Base-by-base conservation (phyloP, 2,797 vertebrate species). In the Podarcis lilfordi region DNA sequence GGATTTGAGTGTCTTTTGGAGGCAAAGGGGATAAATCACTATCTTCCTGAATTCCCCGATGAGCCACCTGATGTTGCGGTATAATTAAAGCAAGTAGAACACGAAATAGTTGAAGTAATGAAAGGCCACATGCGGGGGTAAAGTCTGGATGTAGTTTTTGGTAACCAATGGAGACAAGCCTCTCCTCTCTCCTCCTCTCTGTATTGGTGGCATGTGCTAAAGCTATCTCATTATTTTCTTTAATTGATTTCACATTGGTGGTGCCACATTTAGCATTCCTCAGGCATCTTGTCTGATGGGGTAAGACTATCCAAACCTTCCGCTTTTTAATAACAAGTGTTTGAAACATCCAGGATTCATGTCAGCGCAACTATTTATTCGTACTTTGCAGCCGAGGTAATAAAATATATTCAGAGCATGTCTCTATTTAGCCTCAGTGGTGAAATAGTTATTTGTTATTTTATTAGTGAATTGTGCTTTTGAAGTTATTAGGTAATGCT, bases 221-320 rank as follows among this genome's bases (percentile, higher is more conserved):
- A 19, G 25, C 68, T 82, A 68, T 92, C 69, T 85, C 1, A 0
- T 92, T 90, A 6, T 23, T 84, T 74, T 59, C 1, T 0, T 84
- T 92, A 66, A 86, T n/a, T 91, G 88, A 43, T 80, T 89, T 82
- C 84, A 84, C 37, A 15, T 78, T 88, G 85, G 50, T 86, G 74
- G 61, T 85, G 75, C 80, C 81, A 5, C 43, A 75, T 88, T 86
- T 85, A 2, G 0, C 45, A 61, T 90, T 86, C 80, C 4, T 37
- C 43, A 45, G 37, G 35, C 84, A 23, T 61, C 40, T 84, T 86
- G 78, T 89, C 74, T 74, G 83, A 83, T 1, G 2, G 43, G 19
- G 4, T 45, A 25, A 8, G 32, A 21, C 43, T 86, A 66, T 6
- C 35, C 78, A 29, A 17, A 86, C 61, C 71, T 92, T 85, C 79